Evolutionary conservation across 2,797 vertebrate genomes (phyloP).

Genomic region (Pelobates cultripes): DNA sequence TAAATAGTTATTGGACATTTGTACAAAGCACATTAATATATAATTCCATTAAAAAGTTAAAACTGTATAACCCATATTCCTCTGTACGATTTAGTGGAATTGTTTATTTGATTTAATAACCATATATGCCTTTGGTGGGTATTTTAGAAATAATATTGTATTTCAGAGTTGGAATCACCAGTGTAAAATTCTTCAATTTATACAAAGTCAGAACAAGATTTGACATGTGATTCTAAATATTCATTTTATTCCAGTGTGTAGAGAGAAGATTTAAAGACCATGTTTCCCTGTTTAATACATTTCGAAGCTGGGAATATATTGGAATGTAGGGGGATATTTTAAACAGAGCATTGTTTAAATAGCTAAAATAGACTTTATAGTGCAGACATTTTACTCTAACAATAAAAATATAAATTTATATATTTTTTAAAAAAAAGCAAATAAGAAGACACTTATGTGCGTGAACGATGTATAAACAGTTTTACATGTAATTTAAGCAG

Average conservation of each 20-base stretch:
- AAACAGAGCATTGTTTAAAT: neutral
- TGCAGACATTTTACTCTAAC: neutral
- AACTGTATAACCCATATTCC: too few relatives aligned
- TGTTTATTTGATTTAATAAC: constrained; percentile 1
- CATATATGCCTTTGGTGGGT: neutral
- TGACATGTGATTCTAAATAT: constrained; percentile 30
- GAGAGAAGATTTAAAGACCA: constrained; percentile 7
- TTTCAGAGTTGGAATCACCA: neutral
- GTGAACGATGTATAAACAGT: too few relatives aligned
- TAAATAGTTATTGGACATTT: too few relatives aligned
- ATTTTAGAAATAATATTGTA: neutral
- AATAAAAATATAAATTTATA: too few relatives aligned
- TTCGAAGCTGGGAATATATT: too few relatives aligned
- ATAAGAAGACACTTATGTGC: neutral
- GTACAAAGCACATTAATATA: too few relatives aligned
- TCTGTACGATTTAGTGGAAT: too few relatives aligned
- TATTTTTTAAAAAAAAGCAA: neutral
- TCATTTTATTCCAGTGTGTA: constrained; percentile 4
- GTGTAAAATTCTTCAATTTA: constrained; percentile 13
- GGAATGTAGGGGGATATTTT: neutral
- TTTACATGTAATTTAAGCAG: too few relatives aligned
- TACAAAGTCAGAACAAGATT: neutral
- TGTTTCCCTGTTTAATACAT: neutral
- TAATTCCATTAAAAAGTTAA: too few relatives aligned
- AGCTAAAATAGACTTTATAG: neutral